Percentiles rank a stretch among this genome's conserved stretches.
phyloP scores from a whole-genome alignment of 2,113 vertebrate genomes.

The Plestiodon gilberti region DNA sequence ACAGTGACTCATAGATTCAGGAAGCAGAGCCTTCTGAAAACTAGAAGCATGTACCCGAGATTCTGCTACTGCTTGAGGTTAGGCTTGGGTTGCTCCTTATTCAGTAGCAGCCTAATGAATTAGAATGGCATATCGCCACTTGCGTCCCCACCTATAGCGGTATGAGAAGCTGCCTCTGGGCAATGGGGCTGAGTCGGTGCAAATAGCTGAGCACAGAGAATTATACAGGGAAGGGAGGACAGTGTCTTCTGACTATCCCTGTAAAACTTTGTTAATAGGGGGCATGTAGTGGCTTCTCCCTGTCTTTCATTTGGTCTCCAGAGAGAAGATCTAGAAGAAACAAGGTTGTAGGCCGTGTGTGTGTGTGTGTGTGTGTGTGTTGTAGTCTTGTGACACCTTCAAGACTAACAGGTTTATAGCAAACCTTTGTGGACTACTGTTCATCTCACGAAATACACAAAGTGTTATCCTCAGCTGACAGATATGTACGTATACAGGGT shows the following conservation, averaged over 20 bases:
- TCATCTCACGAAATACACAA: too few species aligned
- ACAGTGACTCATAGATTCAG: conserved; percentile 64
- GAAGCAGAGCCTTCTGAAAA: conserved; percentile 43
- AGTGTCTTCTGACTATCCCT: neutral
- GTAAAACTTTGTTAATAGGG: neutral
- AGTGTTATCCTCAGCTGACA: too few species aligned
- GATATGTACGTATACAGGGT: too few species aligned
- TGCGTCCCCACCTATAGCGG: neutral
- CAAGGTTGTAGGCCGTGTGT: too few species aligned
- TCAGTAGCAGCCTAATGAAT: neutral
- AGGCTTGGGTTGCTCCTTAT: neutral
- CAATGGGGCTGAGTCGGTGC: neutral
- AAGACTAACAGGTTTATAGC: neutral
- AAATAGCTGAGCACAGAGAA: neutral
- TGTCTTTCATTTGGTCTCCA: neutral
- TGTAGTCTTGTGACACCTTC: neutral
- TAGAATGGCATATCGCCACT: neutral
- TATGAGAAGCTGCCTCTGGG: neutral
- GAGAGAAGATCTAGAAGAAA: neutral
- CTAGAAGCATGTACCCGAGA: conserved; percentile 11
- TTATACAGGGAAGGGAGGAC: neutral
- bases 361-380: neutral
- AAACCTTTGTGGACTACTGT: too few species aligned
- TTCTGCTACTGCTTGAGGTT: conserved; percentile 26
- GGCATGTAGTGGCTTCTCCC: neutral